A percentile compares a stretch with the other conserved stretches of the same genome.
Evolutionary conservation across 2,113 vertebrate species (phyloP).

Genomic region (Alaudala cheleensis): DNA sequence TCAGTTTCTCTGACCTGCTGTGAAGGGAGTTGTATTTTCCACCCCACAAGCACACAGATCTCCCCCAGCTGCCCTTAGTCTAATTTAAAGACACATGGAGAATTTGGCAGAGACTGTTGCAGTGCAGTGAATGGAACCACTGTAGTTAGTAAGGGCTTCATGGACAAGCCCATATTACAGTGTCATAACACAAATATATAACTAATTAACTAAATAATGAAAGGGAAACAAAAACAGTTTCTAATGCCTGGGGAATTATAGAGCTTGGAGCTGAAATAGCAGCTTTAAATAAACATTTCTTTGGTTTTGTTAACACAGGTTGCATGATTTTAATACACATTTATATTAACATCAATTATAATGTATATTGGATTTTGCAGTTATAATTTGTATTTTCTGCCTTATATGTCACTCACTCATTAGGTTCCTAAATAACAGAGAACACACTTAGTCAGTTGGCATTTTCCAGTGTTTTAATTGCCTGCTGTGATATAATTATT

Average conservation of each 20-base stretch:
- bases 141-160: background rate
- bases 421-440: slow-evolving; percentile 86
- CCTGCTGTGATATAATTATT: slow-evolving; percentile 93
- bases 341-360: slow-evolving; percentile 62
- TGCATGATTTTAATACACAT: slow-evolving; percentile 40
- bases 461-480: slow-evolving; percentile 90
- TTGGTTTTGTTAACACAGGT: slow-evolving; percentile 15
- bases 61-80: background rate
- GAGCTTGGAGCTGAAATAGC: background rate
- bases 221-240: background rate
- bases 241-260: background rate
- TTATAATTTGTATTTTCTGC: slow-evolving; percentile 72
- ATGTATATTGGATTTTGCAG: slow-evolving; percentile 57
- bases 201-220: slow-evolving; percentile 49
- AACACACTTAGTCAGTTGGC: slow-evolving; percentile 86
- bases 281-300: slow-evolving; percentile 8
- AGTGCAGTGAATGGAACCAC: background rate
- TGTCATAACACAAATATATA: slow-evolving; percentile 37
- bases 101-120: background rate
- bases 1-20: background rate
- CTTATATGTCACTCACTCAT: slow-evolving; percentile 84
- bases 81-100: background rate
- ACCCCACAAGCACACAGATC: background rate
- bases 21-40: background rate
- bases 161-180: background rate